These are phyloP conservation scores for Perca schrenkii DNA, from an alignment of 2,113 vertebrate genomes.

Conservation along the genomic window DNA sequence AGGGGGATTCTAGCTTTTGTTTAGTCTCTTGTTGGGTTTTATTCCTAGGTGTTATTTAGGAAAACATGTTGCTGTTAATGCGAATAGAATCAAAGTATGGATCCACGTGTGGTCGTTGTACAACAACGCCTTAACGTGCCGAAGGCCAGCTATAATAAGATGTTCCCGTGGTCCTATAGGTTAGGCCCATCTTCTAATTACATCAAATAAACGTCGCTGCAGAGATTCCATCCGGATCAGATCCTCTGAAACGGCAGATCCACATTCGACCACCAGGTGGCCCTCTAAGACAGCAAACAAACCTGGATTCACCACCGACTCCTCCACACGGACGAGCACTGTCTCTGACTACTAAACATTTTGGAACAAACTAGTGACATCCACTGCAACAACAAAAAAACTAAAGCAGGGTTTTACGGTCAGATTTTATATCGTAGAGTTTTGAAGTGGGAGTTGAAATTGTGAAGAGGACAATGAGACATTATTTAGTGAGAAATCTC, in stretches of 20 bases:
- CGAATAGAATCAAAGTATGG: background rate
- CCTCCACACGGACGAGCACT: background rate
- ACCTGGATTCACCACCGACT: accelerated
- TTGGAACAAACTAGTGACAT: background rate
- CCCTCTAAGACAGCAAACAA: slow-evolving; percentile 67
- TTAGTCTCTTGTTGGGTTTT: background rate
- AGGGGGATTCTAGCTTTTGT: background rate
- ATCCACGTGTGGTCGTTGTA: background rate
- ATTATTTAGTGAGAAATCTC: background rate
- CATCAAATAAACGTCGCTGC: background rate
- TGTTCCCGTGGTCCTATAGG: no score
- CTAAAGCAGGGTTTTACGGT: background rate
- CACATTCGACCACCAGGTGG: slow-evolving; percentile 68
- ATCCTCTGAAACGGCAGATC: slow-evolving; percentile 17
- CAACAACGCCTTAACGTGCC: accelerated
- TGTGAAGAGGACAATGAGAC: background rate
- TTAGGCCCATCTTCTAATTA: background rate
- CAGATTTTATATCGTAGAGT: background rate
- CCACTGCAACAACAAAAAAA: accelerated
- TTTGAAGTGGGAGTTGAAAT: background rate
- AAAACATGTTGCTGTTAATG: background rate
- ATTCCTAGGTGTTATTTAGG: background rate
- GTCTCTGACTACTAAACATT: background rate
- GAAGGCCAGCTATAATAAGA: background rate
- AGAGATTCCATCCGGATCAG: background rate